Evolutionary conservation across 2,113 vertebrate genomes (phyloP), one percentile per base, ranked within the genome.

Genomic region (Lepisosteus osseus): DNA sequence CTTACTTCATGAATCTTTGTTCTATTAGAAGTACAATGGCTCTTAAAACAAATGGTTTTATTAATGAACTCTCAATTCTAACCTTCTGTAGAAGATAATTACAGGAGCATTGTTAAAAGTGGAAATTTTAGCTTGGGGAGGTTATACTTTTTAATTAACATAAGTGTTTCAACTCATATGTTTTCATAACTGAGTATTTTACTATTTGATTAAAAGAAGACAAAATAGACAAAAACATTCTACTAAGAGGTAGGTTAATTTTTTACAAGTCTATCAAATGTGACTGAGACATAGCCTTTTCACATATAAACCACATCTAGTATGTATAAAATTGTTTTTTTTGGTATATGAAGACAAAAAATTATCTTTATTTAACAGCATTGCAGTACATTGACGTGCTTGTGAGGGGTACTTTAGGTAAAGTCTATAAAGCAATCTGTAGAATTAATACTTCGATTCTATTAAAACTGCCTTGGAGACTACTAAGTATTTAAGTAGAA

Each of bases 101-200:
- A 71, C 55, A 63, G 41, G 54, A 11, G 67, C 68, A 69, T 80
- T 77, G 59, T 70, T 66, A 41, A 63, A 73, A 54, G 65, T 62
- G 40, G 43, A 56, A n/a, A 66, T 61, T 72, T 71, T 70, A 51
- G 71, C 55, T 74, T 9, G 5, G 64, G 64, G 43, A 80, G 71
- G 75, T 78, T 76, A 76, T 66, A 47, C 13, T 64, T 51, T 73
- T 78, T 78, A 78, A 78, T 80, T 80, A 74, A 69, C 68, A 73
- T 71, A 74, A 74, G 69, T 72, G 73, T 61, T 70, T 78, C 55
- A 69, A 72, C 77, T 72, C 71, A 72, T 77, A 61, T 64, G 29
- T 77, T 64, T 74, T 73, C 71, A 71, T 63, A 67, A 45, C 55
- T 44, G 51, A 44, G 47, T 13, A 66, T 73, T 78, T 76, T 72